These are phyloP conservation scores for Amphiprion ocellaris DNA, from an alignment of 2,113 vertebrate genomes.

Conservation along the genomic window DNA sequence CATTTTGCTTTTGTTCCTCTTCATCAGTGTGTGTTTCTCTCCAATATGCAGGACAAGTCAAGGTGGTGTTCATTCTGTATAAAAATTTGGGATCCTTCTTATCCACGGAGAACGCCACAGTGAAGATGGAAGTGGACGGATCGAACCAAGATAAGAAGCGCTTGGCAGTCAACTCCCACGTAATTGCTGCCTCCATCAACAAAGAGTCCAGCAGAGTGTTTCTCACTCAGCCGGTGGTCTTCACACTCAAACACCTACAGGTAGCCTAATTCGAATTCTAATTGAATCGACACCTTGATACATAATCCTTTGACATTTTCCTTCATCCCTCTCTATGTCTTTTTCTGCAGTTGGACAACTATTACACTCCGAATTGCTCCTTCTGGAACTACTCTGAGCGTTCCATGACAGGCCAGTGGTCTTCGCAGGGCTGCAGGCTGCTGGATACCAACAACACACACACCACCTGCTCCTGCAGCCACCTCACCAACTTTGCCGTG, in stretches of 20 bases:
- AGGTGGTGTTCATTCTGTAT: slow-evolving; percentile 94
- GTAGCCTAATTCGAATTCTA: slow-evolving; percentile 65
- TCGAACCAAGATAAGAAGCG: slow-evolving; percentile 73
- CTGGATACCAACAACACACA: slow-evolving; percentile 93
- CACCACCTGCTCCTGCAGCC: slow-evolving; percentile 95
- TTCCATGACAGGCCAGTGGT: slow-evolving; percentile 95
- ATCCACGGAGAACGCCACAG: slow-evolving; percentile 92
- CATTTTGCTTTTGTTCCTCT: slow-evolving; percentile 12
- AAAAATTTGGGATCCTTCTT: slow-evolving; percentile 94
- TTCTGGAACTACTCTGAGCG: slow-evolving; percentile 98
- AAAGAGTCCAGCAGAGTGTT: slow-evolving; percentile 95
- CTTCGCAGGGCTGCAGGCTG: slow-evolving; percentile 93
- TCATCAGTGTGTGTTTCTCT: slow-evolving; percentile 18
- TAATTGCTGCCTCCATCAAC: slow-evolving; percentile 94
- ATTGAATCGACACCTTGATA: background rate
- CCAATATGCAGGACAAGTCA: slow-evolving; percentile 89
- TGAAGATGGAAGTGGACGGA: slow-evolving; percentile 90
- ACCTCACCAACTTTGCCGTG: slow-evolving; percentile 96
- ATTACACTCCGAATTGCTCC: slow-evolving; percentile 94
- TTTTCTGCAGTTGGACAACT: slow-evolving; percentile 88
- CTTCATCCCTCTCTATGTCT: background rate
- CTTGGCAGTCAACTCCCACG: slow-evolving; percentile 92
- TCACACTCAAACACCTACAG: slow-evolving; percentile 92
- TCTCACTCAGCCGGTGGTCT: slow-evolving; percentile 93
- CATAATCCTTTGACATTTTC: background rate